Base-by-base conservation (phyloP, 2,113 vertebrate species). In the Loxodonta africana region DNA sequence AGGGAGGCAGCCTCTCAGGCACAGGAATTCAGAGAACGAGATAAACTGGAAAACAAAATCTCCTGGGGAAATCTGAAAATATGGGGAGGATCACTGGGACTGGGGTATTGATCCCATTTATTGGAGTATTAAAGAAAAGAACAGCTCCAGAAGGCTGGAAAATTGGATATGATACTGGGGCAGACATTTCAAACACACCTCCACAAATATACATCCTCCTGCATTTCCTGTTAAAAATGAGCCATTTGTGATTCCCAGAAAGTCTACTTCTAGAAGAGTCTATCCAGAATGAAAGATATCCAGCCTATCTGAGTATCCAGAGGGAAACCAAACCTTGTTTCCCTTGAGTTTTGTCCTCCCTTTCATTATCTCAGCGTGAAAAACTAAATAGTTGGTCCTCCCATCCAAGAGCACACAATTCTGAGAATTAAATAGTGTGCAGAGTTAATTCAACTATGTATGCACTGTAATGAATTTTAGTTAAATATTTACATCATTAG, bases 401-500 rank as follows among this genome's bases (percentile, higher is more conserved):
- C 44, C 37, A 20, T 33, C 26, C 28, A 74, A 74, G 15, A 87
- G 62, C 51, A 62, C n/a, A 69, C n/a, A 63, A 65, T 18, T 71
- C 5, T 6, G 46, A 60, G 33, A 83, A 48, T 0, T 17, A 10
- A 51, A 25, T 57, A 74, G 15, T 57, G 28, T 3, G 46, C 8
- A 69, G 25, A 83, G 30, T 62, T 88, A 51, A 88, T 28, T 87
- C 18, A 65, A 74, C 82, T 77, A 76, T 6, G 14, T 53, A 46
- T 26, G 0, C 30, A 73, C 41, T 25, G 0, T 28, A 82, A 81
- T 21, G 28, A 41, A 44, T 48, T 89, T 95, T 44, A 53, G 4
- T 67, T 91, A 95, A 93, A 87, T 51, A 82, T 71, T 90, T 83
- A 60, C 20, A 74, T 82, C 46, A 57, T 78, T 80, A 69, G 69